Evolutionary conservation across 2,888 invertebrate species (phyloP).

Genomic region (Eupelmus urozonus): DNA sequence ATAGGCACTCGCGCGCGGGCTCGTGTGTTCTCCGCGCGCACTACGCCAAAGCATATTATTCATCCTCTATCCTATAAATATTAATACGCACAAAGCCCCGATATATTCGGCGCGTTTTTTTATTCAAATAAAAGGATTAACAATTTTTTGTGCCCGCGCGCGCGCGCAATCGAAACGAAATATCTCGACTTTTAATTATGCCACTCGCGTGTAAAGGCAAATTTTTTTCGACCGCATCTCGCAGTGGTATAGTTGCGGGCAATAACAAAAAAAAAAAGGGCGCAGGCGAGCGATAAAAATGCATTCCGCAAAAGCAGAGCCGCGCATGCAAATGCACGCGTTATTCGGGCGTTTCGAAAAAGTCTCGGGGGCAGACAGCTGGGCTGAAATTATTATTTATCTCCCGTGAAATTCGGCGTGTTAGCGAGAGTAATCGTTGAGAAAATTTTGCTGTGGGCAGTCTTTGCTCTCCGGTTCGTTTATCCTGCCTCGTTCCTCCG

Average conservation of each 20-base stretch:
- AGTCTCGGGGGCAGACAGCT: background rate
- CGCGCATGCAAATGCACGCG: constrained; percentile 26
- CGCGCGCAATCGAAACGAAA: constrained; percentile 1
- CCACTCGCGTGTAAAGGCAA: background rate
- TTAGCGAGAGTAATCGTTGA: constrained; percentile 31
- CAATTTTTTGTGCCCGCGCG: background rate
- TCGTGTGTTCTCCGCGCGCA: background rate
- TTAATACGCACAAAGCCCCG: background rate
- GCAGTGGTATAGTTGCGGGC: too few relatives aligned
- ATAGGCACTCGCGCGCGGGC: too few relatives aligned
- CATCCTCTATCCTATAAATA: background rate
- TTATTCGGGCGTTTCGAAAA: background rate
- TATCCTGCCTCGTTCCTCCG: background rate
- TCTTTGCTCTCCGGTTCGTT: background rate
- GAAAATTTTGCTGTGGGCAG: constrained; percentile 22
- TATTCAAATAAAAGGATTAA: constrained; percentile 28
- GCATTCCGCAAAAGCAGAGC: constrained; percentile 5
- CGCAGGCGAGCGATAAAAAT: constrained; percentile 18
- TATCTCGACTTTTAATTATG: constrained; percentile 29
- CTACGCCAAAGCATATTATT: background rate
- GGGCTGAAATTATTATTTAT: constrained; percentile 54
- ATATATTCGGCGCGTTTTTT: background rate
- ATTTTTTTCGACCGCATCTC: constrained; percentile 11
- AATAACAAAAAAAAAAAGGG: constrained; percentile 12
- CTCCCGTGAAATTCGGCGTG: constrained; percentile 1